Base-by-base conservation (phyloP, 2,888 invertebrate species). In the Protophormia terraenovae region DNA sequence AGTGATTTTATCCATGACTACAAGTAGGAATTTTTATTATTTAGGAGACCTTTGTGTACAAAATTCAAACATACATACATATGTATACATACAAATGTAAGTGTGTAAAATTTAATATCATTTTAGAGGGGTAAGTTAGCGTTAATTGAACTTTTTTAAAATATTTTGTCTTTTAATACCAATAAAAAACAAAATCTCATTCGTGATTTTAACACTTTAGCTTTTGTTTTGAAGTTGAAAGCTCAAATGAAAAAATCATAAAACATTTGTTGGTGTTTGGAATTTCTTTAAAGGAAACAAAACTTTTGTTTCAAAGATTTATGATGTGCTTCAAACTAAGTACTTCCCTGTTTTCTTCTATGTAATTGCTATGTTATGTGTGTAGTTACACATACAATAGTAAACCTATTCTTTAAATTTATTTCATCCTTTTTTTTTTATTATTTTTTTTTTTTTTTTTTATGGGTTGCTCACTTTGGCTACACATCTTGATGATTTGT, bases 1-100 rank as follows among this genome's bases (percentile, higher is more conserved):
- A 78, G 83, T 81, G 84, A 83, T 78, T 85, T 83, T 53, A 41
- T 50, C 22, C 22, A 35, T 50, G 3, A 16, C 12, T 2, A 50
- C 4, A 29, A n/a, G 4, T 22, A 35, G 16, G 12, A 19, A 38
- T 69, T 69, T 4, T n/a, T 53, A 3, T 41, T 41, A 24, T n/a
- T 69, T 1, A 12, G 5, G 24, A 53, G 12, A 41, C 47, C 2
- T 19, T 19, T 19, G 19, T 16, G 8, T 19, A 19, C 6, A 19
- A 14, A 3, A 10, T 16, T 7, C 32, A 32, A 7, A 32, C 32
- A 32, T 32, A 32, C 32, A 32, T 32, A 7, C 32, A 32, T 32
- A 7, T 32, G 7, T 32, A 32, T 32, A n/a, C 7, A 32, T 32
- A 32, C 32, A 7, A 6, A 6, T 32, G 32, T 32, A 32, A 6